Percentiles rank a stretch among this genome's conserved stretches.
Conservation (phyloP, 2,888 invertebrate species). For the Dynastes maya region DNA sequence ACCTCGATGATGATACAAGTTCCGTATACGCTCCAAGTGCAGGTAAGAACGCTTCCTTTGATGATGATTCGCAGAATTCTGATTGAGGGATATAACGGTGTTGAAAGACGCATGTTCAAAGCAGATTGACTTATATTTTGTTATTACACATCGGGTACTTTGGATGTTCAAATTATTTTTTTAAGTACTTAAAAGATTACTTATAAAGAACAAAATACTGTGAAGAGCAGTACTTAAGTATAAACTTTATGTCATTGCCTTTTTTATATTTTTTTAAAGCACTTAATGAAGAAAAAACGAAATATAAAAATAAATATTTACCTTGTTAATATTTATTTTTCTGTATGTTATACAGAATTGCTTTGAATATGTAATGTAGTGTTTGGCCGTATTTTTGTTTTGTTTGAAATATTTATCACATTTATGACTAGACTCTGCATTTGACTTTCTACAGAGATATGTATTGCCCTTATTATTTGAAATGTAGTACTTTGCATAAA, state of each 20-base stretch:
- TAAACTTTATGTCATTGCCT: too few relatives aligned
- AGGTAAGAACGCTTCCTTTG: slow-evolving; percentile 76
- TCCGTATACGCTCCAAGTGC: slow-evolving; percentile 80
- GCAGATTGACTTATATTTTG: not conserved
- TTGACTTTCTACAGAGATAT: not conserved
- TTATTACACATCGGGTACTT: not conserved
- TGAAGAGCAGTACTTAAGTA: too few relatives aligned
- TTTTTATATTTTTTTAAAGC: not conserved
- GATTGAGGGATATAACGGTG: slow-evolving; percentile 66
- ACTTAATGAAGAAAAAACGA: not conserved
- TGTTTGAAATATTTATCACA: not conserved
- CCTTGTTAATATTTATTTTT: not conserved
- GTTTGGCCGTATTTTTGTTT: not conserved
- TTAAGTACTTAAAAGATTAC: not conserved
- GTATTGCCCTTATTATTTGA: not conserved
- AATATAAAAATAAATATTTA: not conserved
- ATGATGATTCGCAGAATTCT: slow-evolving; percentile 70
- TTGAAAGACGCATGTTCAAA: slow-evolving; percentile 7
- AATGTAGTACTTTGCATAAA: not conserved
- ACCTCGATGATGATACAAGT: slow-evolving; percentile 84
- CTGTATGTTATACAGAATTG: not conserved
- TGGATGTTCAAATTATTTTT: not conserved
- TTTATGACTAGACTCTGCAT: not conserved
- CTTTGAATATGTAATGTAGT: slow-evolving; percentile 13
- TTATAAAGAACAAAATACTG: too few relatives aligned